Percentiles rank a stretch among this genome's conserved stretches.
Conservation (phyloP, 2,797 vertebrate species). For the Aplochiton taeniatus region DNA sequence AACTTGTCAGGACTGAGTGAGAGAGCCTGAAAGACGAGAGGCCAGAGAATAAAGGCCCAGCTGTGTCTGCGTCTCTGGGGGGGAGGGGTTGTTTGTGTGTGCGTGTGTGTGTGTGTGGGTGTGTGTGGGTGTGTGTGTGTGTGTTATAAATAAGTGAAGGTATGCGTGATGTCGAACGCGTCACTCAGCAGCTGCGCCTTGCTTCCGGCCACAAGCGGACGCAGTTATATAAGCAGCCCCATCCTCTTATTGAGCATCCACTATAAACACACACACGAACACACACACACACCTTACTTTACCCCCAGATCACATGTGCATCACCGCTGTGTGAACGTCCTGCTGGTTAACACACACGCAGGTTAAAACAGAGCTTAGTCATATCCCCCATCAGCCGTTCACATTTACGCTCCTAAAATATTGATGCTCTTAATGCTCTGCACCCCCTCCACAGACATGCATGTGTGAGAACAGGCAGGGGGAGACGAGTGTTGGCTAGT, state of each 20-base stretch:
- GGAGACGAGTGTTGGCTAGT: too few relatives aligned
- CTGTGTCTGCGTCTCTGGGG: constrained; percentile 31
- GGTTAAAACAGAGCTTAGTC: too few relatives aligned
- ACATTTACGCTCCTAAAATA: too few relatives aligned
- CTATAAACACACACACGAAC: constrained; percentile 28
- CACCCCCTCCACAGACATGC: too few relatives aligned
- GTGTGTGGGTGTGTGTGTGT: neutral
- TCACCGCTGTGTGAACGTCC: too few relatives aligned
- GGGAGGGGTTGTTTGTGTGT: constrained; percentile 6
- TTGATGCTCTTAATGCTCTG: too few relatives aligned
- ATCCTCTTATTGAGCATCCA: constrained; percentile 52
- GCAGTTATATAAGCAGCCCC: constrained; percentile 19
- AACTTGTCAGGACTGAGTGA: constrained; percentile 4
- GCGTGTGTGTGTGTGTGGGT: constrained; percentile 10
- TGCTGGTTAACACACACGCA: too few relatives aligned
- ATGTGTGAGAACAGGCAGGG: too few relatives aligned
- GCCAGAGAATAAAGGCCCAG: constrained; percentile 32
- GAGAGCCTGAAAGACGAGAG: constrained; percentile 12
- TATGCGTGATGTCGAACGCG: constrained; percentile 1
- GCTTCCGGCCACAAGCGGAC: constrained; percentile 17
- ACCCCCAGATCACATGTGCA: too few relatives aligned
- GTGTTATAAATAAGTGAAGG: constrained; percentile 21
- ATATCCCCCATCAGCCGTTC: too few relatives aligned
- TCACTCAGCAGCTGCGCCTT: constrained; percentile 25
- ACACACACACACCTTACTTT: neutral